Base-by-base conservation (phyloP, 2,113 vertebrate genomes). In the Halcyon malimbica region DNA sequence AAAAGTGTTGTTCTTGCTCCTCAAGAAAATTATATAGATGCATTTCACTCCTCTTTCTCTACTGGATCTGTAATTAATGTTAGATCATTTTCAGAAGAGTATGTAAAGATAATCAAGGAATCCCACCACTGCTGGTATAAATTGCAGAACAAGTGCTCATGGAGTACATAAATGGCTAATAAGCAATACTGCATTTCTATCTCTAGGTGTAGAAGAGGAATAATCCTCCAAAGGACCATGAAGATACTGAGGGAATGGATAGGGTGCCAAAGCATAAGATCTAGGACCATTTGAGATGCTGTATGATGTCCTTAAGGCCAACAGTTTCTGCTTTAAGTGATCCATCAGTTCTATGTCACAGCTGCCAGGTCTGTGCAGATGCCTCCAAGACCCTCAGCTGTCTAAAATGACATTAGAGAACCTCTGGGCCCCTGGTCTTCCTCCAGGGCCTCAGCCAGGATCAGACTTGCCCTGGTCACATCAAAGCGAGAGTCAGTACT, bases 281-380 rank as follows among this genome's bases (percentile, higher is more conserved):
- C n/a, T 56, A 33, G 16, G 42, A 48, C 33, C 12, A 6, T 51
- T 19, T 78, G 74, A 82, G 26, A 9, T 33, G n/a, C 41, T 3
- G 1, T 28, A 82, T 24, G 39, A 56, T 60, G 56, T 18, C 37
- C 31, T 70, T 44, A n/a, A 8, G 78, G 62, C 46, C 76, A 69
- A 35, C 25, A 78, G 50, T 54, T 63, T 59, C 69, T 84, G 35
- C 25, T 59, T 9, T 26, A 21, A 31, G 26, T 33, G 48, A 12
- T 12, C 23, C 19, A 10, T 18, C 0, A 0, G 35, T 82, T 10
- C 48, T 35, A 10, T 28, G 53, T n/a, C 67, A 24, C 33, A 77
- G 51, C 39, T 76, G 42, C 35, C 2, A 7, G 21, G 46, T 16
- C 48, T 50, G 28, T 81, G 44, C 44, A n/a, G 73, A 11, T 44